These are phyloP conservation scores for Dipodomys merriami DNA, from an alignment of 2,113 vertebrate species.

Conservation along the genomic window DNA sequence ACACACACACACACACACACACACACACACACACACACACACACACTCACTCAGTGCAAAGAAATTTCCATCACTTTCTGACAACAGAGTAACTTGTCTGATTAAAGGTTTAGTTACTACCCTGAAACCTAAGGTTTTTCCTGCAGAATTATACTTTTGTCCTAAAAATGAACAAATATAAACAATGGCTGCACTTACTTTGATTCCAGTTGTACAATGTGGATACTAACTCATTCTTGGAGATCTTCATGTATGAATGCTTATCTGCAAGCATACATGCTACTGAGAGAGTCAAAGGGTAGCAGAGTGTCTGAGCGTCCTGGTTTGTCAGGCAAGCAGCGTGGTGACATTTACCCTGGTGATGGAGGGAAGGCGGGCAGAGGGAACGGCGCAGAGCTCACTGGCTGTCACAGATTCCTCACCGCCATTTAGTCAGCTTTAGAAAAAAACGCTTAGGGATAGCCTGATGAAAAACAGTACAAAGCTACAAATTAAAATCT, in stretches of 20 bases:
- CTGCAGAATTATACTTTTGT: neutral
- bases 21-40: no score
- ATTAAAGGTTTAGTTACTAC: neutral
- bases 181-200: neutral
- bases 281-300: neutral
- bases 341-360: neutral
- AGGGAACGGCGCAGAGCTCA: neutral
- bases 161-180: constrained; percentile 11
- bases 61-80: neutral
- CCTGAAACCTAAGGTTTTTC: neutral
- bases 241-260: neutral
- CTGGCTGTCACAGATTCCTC: neutral
- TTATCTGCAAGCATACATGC: neutral
- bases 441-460: neutral
- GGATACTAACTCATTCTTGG: neutral
- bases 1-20: no score
- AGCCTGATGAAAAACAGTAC: neutral
- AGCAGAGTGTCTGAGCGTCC: neutral
- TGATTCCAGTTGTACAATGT: neutral
- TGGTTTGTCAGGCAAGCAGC: neutral
- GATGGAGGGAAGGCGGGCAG: no score
- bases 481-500: neutral
- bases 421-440: neutral
- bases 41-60: neutral
- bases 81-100: neutral